Percentiles rank a stretch among this genome's conserved stretches.
Conservation (phyloP, 2,888 invertebrate species). For the Odontothrips loti region DNA sequence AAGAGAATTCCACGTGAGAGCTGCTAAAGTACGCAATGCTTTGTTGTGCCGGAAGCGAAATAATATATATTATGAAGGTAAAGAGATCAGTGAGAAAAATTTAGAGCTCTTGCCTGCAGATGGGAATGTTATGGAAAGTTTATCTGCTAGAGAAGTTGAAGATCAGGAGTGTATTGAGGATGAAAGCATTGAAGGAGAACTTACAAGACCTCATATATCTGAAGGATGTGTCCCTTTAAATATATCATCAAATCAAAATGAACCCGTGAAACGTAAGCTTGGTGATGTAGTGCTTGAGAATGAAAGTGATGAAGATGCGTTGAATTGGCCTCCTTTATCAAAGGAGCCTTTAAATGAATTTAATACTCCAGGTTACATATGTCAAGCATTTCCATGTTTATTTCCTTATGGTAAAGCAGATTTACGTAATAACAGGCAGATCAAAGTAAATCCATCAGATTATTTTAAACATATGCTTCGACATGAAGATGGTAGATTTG, state of each 20-base stretch:
- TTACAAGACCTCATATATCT: neutral
- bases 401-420: constrained; percentile 34
- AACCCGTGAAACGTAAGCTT: neutral
- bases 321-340: constrained; percentile 3
- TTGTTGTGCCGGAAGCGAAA: neutral
- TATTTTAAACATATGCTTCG: constrained; percentile 30
- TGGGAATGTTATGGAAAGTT: constrained; percentile 5
- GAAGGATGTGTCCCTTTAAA: neutral
- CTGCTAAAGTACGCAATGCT: neutral
- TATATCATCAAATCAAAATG: neutral
- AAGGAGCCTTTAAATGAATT: constrained; percentile 32
- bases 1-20: neutral
- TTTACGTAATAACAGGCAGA: constrained; percentile 2
- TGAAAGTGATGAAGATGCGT: neutral
- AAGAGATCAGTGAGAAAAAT: constrained; percentile 7
- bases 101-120: constrained; percentile 13
- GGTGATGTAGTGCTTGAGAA: neutral
- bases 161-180: neutral
- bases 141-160: neutral
- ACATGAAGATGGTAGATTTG: constrained; percentile 31
- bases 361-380: constrained; percentile 31
- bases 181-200: neutral
- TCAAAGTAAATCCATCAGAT: constrained; percentile 20
- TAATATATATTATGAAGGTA: constrained; percentile 28
- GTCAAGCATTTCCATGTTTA: constrained; percentile 33